Evolutionary conservation across 2,888 invertebrate species (phyloP).

Genomic region (Orthonevra nobilis): DNA sequence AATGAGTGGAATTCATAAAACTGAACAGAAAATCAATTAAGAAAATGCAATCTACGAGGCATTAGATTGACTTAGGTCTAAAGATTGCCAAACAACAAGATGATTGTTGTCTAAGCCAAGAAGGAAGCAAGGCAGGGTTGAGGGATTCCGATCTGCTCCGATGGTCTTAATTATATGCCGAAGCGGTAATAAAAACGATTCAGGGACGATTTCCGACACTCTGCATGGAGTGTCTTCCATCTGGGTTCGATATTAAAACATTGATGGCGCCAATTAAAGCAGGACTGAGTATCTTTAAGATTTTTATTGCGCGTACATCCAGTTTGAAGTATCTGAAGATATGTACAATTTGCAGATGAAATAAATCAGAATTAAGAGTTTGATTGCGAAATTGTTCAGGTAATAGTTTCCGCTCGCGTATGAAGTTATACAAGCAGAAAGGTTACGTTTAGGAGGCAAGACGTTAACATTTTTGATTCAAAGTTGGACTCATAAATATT

Average conservation of each 20-base stretch:
- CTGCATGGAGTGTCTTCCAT: neutral
- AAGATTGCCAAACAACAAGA: neutral
- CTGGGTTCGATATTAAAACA: constrained; percentile 10
- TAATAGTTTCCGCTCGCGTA: no score
- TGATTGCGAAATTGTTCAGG: constrained; percentile 39
- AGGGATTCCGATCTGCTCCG: neutral
- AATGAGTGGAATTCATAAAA: constrained; percentile 19
- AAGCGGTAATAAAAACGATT: constrained; percentile 43
- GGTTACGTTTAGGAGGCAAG: no score
- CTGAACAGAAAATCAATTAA: constrained; percentile 34
- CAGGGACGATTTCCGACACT: neutral
- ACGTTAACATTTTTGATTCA: no score
- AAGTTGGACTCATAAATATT: no score
- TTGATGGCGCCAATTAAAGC: constrained; percentile 59
- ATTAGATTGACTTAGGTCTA: constrained; percentile 23
- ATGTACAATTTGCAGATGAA: no score
- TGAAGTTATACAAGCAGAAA: no score
- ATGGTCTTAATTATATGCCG: constrained; percentile 30
- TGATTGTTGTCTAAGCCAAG: neutral
- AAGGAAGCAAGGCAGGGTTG: neutral
- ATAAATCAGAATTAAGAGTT: constrained; percentile 33
- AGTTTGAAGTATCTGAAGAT: no score
- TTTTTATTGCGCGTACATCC: no score
- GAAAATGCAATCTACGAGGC: neutral
- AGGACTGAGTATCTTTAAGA: constrained; percentile 9